Evolutionary conservation across 1,140 invertebrate genomes (phyloP).

Genomic region (Babylonia areolata): DNA sequence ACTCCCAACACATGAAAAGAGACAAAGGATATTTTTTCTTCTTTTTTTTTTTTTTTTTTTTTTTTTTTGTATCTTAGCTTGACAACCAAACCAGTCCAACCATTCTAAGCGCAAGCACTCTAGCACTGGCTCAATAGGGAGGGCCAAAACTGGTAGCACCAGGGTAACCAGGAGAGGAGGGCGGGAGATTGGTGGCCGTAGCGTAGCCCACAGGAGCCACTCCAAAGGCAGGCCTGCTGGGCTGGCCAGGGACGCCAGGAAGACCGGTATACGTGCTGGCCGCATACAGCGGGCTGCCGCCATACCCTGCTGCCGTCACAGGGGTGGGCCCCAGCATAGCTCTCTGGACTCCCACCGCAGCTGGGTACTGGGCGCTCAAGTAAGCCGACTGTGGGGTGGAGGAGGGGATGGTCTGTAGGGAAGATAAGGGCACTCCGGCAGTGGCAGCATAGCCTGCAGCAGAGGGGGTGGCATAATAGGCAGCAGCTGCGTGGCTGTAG

Average conservation of each 20-base stretch:
- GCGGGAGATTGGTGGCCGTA: not conserved
- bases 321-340: conserved; percentile 25
- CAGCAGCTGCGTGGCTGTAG: conserved; percentile 19
- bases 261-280: conserved; percentile 33
- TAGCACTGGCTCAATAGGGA: conserved; percentile 24
- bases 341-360: conserved; percentile 14
- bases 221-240: conserved; percentile 24
- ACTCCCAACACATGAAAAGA: not conserved
- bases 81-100: conserved; percentile 8
- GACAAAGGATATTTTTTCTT: not conserved
- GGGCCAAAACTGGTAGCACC: conserved; percentile 21
- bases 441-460: not conserved
- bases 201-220: conserved; percentile 26
- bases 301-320: conserved; percentile 31
- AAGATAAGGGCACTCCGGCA: conserved; percentile 2
- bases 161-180: conserved; percentile 24
- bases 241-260: conserved; percentile 22
- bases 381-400: conserved; percentile 6
- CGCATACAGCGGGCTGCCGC: conserved; percentile 34
- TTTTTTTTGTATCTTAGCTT: not conserved
- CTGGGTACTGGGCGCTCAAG: conserved; percentile 29
- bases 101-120: conserved; percentile 9
- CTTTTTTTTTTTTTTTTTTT: too few relatives aligned
- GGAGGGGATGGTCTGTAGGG: conserved; percentile 21
- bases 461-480: conserved; percentile 19